phyloP scores from a whole-genome alignment of 1,140 invertebrate genomes.

The Hypsibius dujardini region DNA sequence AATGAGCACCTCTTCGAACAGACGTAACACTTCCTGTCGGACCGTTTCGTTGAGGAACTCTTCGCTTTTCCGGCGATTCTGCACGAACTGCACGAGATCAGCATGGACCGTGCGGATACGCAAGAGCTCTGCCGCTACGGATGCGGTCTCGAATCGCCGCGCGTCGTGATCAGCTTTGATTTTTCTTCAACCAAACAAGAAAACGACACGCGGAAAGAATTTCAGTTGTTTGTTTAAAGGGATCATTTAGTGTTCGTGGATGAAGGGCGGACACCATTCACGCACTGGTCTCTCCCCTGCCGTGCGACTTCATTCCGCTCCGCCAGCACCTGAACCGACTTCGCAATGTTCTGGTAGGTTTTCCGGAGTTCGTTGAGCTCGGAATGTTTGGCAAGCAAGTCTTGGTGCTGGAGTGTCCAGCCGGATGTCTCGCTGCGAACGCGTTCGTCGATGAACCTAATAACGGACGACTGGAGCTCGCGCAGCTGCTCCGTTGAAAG shows the following conservation, averaged over 20 bases:
- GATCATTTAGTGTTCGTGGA: not conserved
- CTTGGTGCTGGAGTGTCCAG: not conserved
- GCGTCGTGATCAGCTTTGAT: not conserved
- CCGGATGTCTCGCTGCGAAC: not conserved
- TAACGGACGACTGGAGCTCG: not conserved
- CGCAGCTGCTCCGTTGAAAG: not conserved
- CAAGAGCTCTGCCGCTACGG: not conserved
- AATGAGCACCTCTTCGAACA: not conserved
- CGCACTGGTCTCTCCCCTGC: not conserved
- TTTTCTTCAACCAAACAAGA: not conserved
- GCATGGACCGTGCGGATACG: not conserved
- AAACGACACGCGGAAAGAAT: not conserved
- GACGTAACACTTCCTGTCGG: not conserved
- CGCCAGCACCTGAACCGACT: not conserved
- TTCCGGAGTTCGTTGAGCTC: slow-evolving; percentile 5
- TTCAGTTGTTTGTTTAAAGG: not conserved
- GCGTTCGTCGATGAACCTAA: not conserved
- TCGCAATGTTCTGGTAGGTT: not conserved
- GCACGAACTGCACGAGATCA: not conserved
- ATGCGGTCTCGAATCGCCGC: not conserved
- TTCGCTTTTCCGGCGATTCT: not conserved
- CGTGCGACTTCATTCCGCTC: not conserved
- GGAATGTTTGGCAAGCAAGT: not conserved
- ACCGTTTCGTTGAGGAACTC: slow-evolving; percentile 1
- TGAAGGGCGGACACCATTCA: not conserved